Evolutionary conservation across 1,140 invertebrate genomes (phyloP), one percentile per base, ranked within the genome.

Genomic region (Sesamia nonagrioides): DNA sequence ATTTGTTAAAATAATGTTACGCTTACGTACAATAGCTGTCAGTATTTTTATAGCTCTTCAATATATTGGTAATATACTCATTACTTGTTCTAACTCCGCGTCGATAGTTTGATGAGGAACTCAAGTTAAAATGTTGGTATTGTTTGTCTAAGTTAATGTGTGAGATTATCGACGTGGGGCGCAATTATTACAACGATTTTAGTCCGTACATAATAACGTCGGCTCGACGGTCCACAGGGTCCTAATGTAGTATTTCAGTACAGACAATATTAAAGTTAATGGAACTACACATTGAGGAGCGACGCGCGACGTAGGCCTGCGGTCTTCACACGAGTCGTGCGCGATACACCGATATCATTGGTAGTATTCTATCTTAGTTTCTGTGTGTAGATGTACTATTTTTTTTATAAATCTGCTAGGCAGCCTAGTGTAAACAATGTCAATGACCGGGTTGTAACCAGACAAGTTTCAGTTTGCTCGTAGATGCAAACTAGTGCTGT

Each of bases 141-240:
- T 71, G 68, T 71, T 71, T 71, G 45, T 73, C 17, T 58, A 45
- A 75, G 58, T 63, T 69, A 68, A 50, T 56, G 21, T 42, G n/a
- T 50, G 21, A 42, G 76, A 61, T 54, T 81, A 77, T 81, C 56
- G 75, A 50, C 52, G 58, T 58, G 73, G 58, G 42, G 42, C 45
- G 18, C 37, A 80, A 87, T 79, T 75, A 77, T 86, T 91, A 91
- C 91, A 91, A 92, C 90, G 91, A 91, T 84, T 84, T 87, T 88
- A 88, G 84, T 89, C 86, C 83, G 85, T 87, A 86, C 85, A 85
- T 84, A 81, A 78, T 77, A 82, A 77, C 84, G 87, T 87, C 86
- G 78, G 33, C 82, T 56, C 79, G 88, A 83, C 85, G 87, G 82
- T 89, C 83, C 89, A 93, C 91, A 93, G 91, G 91, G 89, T 91